Conservation (phyloP, 1,140 invertebrate species). For the Drosophila nigromelanica region DNA sequence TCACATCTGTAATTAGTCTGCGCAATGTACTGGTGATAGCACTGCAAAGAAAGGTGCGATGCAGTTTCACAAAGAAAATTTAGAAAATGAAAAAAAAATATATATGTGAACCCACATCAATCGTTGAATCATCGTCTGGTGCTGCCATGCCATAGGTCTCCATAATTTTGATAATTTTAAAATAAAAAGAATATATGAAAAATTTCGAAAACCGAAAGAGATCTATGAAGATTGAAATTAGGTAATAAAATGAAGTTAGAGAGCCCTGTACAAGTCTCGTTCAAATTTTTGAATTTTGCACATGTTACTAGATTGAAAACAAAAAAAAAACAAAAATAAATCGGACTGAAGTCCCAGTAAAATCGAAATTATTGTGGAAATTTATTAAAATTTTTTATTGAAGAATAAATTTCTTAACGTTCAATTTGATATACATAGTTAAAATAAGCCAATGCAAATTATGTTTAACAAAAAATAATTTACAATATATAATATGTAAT, state of each 20-base stretch:
- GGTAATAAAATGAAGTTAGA: not conserved
- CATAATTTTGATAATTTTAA: conserved; percentile 48
- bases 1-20: conserved; percentile 30
- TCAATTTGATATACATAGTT: too few species aligned
- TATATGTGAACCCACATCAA: conserved; percentile 25
- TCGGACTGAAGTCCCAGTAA: too few species aligned
- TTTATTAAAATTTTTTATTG: too few species aligned
- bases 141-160: conserved; percentile 29
- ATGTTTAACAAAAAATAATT: too few species aligned
- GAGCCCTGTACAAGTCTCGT: not conserved
- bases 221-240: conserved; percentile 8
- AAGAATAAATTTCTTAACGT: too few species aligned
- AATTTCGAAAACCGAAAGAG: conserved; percentile 31
- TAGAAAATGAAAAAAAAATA: too few species aligned
- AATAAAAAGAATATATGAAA: conserved; percentile 6
- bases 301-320: not conserved
- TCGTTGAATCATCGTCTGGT: conserved; percentile 19
- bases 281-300: not conserved
- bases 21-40: conserved; percentile 42
- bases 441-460: too few species aligned
- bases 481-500: too few species aligned
- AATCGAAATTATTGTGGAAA: too few species aligned
- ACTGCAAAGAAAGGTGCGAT: not conserved
- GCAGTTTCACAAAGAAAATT: too few species aligned
- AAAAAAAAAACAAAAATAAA: not conserved